A percentile compares a stretch with the other conserved stretches of the same genome.
Conservation (phyloP, 2,797 vertebrate species). For the Ambastaia sidthimunki region DNA sequence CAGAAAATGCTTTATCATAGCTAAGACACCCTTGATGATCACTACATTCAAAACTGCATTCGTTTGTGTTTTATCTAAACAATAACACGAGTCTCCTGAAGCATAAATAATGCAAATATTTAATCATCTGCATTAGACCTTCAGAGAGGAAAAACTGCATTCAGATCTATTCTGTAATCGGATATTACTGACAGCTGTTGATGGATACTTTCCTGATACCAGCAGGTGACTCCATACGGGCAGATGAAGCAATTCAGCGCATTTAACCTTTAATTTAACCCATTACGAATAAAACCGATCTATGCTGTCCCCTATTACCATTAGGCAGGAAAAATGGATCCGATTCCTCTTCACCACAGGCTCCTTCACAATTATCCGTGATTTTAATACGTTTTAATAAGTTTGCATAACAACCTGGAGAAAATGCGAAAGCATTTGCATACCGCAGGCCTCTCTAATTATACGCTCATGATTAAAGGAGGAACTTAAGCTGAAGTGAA, state of each 20-base stretch:
- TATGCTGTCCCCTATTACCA: slow-evolving; percentile 55
- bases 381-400: slow-evolving; percentile 76
- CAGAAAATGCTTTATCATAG: not conserved
- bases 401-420: slow-evolving; percentile 74
- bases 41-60: slow-evolving; percentile 3
- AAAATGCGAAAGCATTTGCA: slow-evolving; percentile 69
- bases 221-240: slow-evolving; percentile 42
- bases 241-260: slow-evolving; percentile 57
- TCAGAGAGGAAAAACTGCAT: slow-evolving; percentile 48
- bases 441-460: slow-evolving; percentile 70
- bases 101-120: slow-evolving; percentile 24
- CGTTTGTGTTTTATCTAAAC: slow-evolving; percentile 17
- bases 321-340: slow-evolving; percentile 55
- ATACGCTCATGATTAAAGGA: slow-evolving; percentile 74
- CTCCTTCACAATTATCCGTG: slow-evolving; percentile 68
- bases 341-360: slow-evolving; percentile 60
- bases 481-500: slow-evolving; percentile 69
- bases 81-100: slow-evolving; percentile 10
- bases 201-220: slow-evolving; percentile 53
- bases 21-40: not conserved
- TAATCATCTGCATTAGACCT: slow-evolving; percentile 47
- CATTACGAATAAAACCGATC: slow-evolving; percentile 49
- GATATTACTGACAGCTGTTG: slow-evolving; percentile 55
- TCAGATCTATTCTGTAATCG: slow-evolving; percentile 49
- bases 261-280: slow-evolving; percentile 58